Evolutionary conservation across 2,113 vertebrate genomes (phyloP).

Genomic region (Erpornis zantholeuca): DNA sequence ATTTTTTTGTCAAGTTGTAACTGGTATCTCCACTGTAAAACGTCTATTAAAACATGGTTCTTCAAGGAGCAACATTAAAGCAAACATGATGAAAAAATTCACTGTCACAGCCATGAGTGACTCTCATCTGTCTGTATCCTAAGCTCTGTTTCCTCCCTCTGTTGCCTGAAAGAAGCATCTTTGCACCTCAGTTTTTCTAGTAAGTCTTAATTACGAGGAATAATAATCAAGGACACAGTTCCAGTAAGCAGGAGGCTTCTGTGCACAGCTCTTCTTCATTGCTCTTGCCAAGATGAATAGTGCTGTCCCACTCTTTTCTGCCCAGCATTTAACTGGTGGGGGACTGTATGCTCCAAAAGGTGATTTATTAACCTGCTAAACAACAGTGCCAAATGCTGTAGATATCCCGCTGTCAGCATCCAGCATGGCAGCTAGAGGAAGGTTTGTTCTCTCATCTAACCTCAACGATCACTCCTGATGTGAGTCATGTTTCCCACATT

Average conservation of each 20-base stretch:
- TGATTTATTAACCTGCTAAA: neutral
- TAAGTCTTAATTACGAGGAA: neutral
- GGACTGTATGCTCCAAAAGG: neutral
- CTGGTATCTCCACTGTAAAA: neutral
- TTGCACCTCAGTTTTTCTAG: neutral
- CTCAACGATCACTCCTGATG: neutral
- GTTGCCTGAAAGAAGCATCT: neutral
- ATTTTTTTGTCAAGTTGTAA: neutral
- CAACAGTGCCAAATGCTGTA: neutral
- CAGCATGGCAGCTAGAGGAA: neutral
- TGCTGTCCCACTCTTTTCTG: neutral
- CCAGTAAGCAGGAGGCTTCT: neutral
- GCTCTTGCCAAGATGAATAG: neutral
- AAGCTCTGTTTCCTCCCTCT: neutral
- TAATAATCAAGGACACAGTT: neutral
- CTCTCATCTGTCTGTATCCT: neutral
- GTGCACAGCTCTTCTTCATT: neutral
- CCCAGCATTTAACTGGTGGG: neutral
- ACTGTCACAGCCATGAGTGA: neutral
- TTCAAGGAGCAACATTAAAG: neutral
- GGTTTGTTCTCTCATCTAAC: neutral
- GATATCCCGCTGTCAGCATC: neutral
- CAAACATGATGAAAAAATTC: neutral
- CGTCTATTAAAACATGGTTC: neutral
- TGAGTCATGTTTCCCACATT: constrained; percentile 62